Evolutionary conservation across 1,140 invertebrate genomes (phyloP), one percentile per base, ranked within the genome.

Genomic region (Arctopsyche grandis): DNA sequence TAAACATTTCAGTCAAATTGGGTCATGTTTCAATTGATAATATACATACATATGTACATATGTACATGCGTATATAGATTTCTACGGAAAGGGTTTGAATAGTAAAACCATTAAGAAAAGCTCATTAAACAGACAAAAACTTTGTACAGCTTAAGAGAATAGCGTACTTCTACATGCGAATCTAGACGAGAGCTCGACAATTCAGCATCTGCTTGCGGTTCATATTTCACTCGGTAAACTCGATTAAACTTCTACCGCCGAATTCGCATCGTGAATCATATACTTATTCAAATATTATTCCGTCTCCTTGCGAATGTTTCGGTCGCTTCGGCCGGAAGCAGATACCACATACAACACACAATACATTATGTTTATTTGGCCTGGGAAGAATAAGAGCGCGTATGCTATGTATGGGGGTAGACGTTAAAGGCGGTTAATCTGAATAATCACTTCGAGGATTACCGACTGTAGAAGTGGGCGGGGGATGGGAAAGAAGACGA

Each of bases 381-480:
- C 3, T 7, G 29, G 3, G 29, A 38, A 38, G 29, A 38, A 38
- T 38, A 38, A 38, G n/a, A n/a, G n/a, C n/a, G n/a, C n/a, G 29
- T 7, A 4, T 38, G 29, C 29, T 38, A 5, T 52, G 48, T 52
- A 52, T 52, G 48, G 16, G n/a, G 16, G 16, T 12, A 1, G 48
- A 52, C 10, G 48, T 52, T 52, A 52, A 52, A 22, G 0, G 63
- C 58, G 24, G 9, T 24, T 24, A 66, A 66, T 66, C 24, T 66
- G 63, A 66, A 66, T 66, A 66, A 66, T 66, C 63, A 22, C 24
- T 24, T 10, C 24, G 63, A 26, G 63, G 63, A 66, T 66, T 66
- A 24, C 21, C 14, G 58, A 22, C 29, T 38, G 29, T 38, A 4
- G 16, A 19, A 9, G 21, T 4, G n/a, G 26, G 22, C 22, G 63